Base-by-base conservation (phyloP, 2,888 invertebrate species). In the Cryptus armator region DNA sequence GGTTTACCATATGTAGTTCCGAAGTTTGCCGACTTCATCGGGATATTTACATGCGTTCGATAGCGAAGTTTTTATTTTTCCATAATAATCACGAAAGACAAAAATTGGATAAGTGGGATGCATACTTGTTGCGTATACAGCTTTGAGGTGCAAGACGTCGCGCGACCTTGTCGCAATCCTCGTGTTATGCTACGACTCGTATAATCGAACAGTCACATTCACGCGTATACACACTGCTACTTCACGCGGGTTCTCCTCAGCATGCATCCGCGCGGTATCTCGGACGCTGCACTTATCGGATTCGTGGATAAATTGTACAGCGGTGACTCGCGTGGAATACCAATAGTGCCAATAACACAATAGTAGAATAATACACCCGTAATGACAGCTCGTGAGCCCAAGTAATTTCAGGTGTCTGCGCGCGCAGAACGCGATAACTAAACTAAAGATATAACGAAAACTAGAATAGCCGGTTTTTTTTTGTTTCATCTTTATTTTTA, bases 151-250 rank as follows among this genome's bases (percentile, higher is more conserved):
- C 70, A 44, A 59, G 59, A 66, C 70, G 46, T 59, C 53, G 64
- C 66, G 48, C 66, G 80, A 76, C 80, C 84, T 84, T 84, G 80
- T 56, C 48, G 66, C 70, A 44, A 37, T 70, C 75, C 53, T 75
- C 71, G 70, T 70, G 62, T 79, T 70, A 19, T 59, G 37, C 74
- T 16, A 46, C 71, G 79, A n/a, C 46, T 46, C 80, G 75, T 64
- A 80, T 71, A 80, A 76, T 56, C 70, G 56, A 71, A 44, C 16
- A 51, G 19, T 44, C 37, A 46, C 7, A 14, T 44, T 46, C 37
- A 5, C n/a, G 32, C 24, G 59, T 51, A 43, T 51, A 5, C 37
- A 72, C 16, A 56, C 29, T 37, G 56, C 19, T 16, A n/a, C 12
- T 48, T 14, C 29, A 32, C 53, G 53, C 37, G 29, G n/a, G 44